These are phyloP conservation scores for Poecilobothrus nobilitatus DNA, from an alignment of 2,888 invertebrate species.

Conservation along the genomic window DNA sequence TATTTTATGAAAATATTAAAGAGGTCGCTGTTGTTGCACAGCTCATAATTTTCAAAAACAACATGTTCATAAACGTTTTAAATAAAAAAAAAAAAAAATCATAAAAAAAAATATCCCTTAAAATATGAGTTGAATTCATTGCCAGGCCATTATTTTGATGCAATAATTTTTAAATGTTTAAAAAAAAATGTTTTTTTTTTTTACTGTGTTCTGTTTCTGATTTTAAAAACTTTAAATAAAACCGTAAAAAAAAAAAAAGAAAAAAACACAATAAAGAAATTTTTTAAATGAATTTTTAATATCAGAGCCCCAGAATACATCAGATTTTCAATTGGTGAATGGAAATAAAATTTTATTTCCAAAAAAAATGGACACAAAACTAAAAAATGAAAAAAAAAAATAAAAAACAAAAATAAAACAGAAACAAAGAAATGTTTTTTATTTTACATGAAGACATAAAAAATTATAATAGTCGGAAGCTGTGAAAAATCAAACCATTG, in stretches of 20 bases:
- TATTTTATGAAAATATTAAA: background rate
- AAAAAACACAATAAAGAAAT: background rate
- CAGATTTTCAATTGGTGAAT: background rate
- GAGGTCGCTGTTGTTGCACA: conserved; percentile 2
- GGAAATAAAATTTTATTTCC: conserved; percentile 1
- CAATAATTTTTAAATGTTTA: background rate
- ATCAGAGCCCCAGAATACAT: background rate
- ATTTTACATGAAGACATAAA: background rate
- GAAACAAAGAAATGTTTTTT: no score
- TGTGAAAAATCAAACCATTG: background rate
- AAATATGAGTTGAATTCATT: conserved; percentile 1
- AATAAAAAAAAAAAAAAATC: background rate
- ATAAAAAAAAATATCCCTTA: background rate
- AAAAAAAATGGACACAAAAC: background rate
- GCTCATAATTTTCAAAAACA: background rate
- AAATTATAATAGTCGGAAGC: conserved; percentile 3
- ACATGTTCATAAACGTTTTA: background rate
- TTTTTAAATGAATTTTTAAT: background rate
- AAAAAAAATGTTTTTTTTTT: no score
- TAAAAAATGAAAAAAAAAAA: background rate
- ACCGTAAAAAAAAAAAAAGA: background rate
- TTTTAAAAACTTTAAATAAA: no score
- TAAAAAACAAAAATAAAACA: background rate
- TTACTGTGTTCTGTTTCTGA: no score
- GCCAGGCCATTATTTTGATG: background rate